Evolutionary conservation across 2,888 invertebrate species (phyloP).

Genomic region (Serrognathus titanus): DNA sequence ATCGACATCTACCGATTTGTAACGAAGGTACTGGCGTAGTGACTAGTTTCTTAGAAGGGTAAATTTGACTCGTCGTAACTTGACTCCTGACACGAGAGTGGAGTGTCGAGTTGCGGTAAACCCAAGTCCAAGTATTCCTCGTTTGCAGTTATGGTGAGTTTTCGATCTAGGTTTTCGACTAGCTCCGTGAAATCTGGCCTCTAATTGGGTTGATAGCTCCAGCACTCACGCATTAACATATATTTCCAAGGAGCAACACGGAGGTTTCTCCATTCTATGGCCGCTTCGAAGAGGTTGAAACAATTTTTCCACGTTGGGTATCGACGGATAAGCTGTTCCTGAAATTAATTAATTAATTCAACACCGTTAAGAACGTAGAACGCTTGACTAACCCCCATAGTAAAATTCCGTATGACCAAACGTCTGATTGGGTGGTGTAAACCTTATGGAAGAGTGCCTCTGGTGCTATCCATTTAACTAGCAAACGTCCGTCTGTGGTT

Average conservation of each 20-base stretch:
- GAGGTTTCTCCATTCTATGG: conserved; percentile 92
- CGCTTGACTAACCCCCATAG: conserved; percentile 67
- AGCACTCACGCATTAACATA: conserved; percentile 96
- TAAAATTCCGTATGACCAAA: conserved; percentile 96
- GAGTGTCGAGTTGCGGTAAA: conserved; percentile 80
- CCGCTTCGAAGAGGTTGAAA: conserved; percentile 88
- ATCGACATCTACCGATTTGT: background rate
- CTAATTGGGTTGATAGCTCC: conserved; percentile 88
- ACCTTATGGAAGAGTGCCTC: conserved; percentile 94
- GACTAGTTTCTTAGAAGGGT: conserved; percentile 20
- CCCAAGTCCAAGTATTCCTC: conserved; percentile 90
- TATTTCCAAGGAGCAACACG: conserved; percentile 91
- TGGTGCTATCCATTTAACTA: conserved; percentile 99
- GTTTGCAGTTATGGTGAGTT: conserved; percentile 82
- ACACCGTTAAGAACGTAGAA: no score
- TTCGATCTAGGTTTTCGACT: conserved; percentile 85
- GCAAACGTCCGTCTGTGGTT: conserved; percentile 93
- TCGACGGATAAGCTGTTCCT: conserved; percentile 92
- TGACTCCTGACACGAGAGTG: conserved; percentile 83
- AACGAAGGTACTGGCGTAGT: conserved; percentile 9
- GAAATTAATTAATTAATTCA: conserved; percentile 12
- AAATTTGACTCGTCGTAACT: conserved; percentile 55
- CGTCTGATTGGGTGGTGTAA: conserved; percentile 89
- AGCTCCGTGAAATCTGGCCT: conserved; percentile 86
- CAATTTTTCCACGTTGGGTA: conserved; percentile 88